Evolutionary conservation across 2,113 vertebrate species (phyloP).

Genomic region (Seriola quinqueradiata): DNA sequence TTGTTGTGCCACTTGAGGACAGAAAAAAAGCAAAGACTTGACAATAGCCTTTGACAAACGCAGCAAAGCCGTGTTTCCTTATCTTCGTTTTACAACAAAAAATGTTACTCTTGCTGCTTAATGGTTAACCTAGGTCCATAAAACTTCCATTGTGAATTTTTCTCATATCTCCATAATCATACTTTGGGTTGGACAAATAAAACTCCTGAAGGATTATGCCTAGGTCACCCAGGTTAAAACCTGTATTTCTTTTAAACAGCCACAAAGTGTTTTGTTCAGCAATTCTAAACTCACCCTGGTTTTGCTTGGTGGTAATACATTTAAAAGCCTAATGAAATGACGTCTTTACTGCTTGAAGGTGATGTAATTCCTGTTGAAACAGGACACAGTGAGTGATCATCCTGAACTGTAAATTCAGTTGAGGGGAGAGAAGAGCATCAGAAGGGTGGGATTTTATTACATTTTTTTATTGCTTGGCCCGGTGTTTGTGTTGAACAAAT

Average conservation of each 20-base stretch:
- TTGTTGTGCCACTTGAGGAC: conserved; percentile 5
- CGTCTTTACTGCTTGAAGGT: background rate
- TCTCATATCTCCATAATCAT: background rate
- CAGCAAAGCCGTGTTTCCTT: background rate
- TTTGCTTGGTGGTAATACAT: background rate
- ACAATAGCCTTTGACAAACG: conserved; percentile 3
- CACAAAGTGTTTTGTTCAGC: background rate
- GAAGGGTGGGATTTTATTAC: background rate
- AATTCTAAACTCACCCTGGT: background rate
- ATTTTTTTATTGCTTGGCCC: background rate
- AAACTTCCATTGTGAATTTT: background rate
- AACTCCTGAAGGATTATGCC: background rate
- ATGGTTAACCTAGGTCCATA: conserved; percentile 4
- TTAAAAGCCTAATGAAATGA: conserved; percentile 6
- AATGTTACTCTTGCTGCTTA: background rate
- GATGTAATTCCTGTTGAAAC: background rate
- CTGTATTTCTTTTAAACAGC: background rate
- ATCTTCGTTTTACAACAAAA: background rate
- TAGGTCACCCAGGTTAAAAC: background rate
- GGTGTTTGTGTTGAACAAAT: background rate
- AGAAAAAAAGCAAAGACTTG: background rate
- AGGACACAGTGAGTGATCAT: background rate
- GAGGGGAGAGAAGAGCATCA: background rate
- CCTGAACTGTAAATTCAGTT: conserved; percentile 12
- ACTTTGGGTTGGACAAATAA: conserved; percentile 12